phyloP scores from a whole-genome alignment of 2,888 invertebrate species.

The Nasonia oneida region DNA sequence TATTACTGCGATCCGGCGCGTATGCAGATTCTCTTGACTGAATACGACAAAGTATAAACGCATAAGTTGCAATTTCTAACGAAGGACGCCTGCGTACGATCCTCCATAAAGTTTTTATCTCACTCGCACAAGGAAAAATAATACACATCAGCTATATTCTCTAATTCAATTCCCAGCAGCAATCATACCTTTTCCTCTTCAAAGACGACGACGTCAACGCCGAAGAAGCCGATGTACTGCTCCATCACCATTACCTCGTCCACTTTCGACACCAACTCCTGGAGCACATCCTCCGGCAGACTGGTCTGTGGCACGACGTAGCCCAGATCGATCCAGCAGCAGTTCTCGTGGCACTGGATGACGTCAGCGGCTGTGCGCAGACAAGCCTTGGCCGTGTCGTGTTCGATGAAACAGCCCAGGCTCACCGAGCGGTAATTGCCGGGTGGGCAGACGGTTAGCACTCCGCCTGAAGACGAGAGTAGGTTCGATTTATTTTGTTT shows the following conservation, averaged over 20 bases:
- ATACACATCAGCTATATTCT: background rate
- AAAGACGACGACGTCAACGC: constrained; percentile 65
- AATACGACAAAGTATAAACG: background rate
- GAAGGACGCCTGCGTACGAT: background rate
- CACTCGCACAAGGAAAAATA: background rate
- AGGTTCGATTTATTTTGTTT: background rate
- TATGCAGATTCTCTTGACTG: too few relatives aligned
- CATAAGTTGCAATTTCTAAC: background rate
- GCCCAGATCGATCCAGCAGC: constrained; percentile 62
- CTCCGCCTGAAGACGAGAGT: constrained; percentile 42
- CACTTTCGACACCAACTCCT: constrained; percentile 57
- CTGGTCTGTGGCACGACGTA: constrained; percentile 66
- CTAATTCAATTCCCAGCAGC: background rate
- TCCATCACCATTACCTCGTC: constrained; percentile 59
- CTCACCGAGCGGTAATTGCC: constrained; percentile 62
- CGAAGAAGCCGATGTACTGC: constrained; percentile 66
- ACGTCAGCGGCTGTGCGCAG: constrained; percentile 65
- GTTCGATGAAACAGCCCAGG: constrained; percentile 66
- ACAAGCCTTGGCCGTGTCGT: constrained; percentile 65
- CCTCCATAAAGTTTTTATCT: background rate
- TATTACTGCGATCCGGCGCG: too few relatives aligned
- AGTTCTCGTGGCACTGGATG: constrained; percentile 52
- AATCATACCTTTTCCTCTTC: constrained; percentile 27
- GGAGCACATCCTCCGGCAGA: constrained; percentile 52
- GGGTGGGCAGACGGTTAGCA: constrained; percentile 63